Base-by-base conservation (phyloP, 2,113 vertebrate genomes). In the Gorsachius goisagi region DNA sequence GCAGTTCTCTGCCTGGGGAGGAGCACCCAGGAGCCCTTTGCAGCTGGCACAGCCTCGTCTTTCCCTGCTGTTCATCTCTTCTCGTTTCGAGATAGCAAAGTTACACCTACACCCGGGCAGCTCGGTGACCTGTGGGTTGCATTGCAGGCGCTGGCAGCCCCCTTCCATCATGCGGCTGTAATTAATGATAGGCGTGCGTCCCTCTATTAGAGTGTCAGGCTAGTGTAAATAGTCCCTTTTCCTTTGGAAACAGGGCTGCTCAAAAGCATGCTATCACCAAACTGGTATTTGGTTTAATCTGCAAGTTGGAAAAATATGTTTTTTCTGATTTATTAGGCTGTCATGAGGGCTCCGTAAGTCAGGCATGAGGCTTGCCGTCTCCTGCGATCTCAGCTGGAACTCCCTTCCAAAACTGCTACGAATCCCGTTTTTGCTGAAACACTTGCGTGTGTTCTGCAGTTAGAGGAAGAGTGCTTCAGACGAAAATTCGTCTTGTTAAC, bases 201-300 rank as follows among this genome's bases (percentile, higher is more conserved):
- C 16, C 4, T 63, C 59, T 80, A 27, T 74, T 80, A 74, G 41
- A 77, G 33, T 74, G 83, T 72, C 69, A 41, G 79, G 22, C 60
- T 92, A 64, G 69, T 72, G 66, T 88, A 94, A 95, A 90, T 84
- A 76, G 86, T 81, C 66, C 8, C 55, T 93, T 84, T 84, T 84
- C 63, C 60, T 50, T 79, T 67, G 74, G 92, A 84, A 95, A 37
- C 58, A 45, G 0, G 49, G 66, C 89, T 82, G 66, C 87, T 89
- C 78, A 47, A 55, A 66, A 90, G 67, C 55, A 53, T 83, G 81
- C 67, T 88, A 76, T 96, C 91, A 93, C 74, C 85, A 72, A 94
- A 91, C 2, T 91, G 93, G 69, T 82, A 88, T 96, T 96, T 94
- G 78, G 88, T 94, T 94, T 96, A 95, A 91, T 93, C 93, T 94